phyloP scores from a whole-genome alignment of 1,140 invertebrate genomes.

The Arion vulgaris region DNA sequence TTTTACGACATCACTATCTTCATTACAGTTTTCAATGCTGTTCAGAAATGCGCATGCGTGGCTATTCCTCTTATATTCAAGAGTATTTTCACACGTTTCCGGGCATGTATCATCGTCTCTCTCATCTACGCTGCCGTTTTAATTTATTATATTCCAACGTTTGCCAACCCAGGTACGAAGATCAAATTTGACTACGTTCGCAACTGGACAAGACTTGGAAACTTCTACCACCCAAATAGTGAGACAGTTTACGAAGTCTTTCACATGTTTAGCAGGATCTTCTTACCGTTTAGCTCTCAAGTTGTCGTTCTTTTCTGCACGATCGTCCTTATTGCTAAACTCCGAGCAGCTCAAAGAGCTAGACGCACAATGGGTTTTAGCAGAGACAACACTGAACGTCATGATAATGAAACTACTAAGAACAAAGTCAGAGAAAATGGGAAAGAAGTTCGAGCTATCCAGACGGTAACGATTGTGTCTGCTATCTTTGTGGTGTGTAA shows the following conservation, averaged over 20 bases:
- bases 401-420: background rate
- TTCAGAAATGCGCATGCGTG: slow-evolving; percentile 21
- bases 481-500: slow-evolving; percentile 15
- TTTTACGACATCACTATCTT: background rate
- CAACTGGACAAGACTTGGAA: slow-evolving; percentile 1
- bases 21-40: slow-evolving; percentile 7
- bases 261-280: slow-evolving; percentile 6
- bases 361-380: background rate
- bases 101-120: background rate
- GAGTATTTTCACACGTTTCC: background rate
- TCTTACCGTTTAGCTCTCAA: slow-evolving; percentile 23
- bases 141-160: background rate
- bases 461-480: background rate
- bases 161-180: background rate
- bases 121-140: background rate
- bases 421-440: too few relatives aligned
- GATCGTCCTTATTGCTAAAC: background rate
- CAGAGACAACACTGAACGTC: background rate
- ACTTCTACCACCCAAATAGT: slow-evolving; percentile 6
- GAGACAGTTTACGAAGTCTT: background rate
- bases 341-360: background rate
- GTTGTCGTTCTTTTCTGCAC: slow-evolving; percentile 33
- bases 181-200: background rate
- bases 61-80: background rate
- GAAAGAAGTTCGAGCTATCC: background rate